These are phyloP conservation scores for Amblyjoppa fuscipennis DNA, from an alignment of 2,888 invertebrate genomes.

Conservation along the genomic window DNA sequence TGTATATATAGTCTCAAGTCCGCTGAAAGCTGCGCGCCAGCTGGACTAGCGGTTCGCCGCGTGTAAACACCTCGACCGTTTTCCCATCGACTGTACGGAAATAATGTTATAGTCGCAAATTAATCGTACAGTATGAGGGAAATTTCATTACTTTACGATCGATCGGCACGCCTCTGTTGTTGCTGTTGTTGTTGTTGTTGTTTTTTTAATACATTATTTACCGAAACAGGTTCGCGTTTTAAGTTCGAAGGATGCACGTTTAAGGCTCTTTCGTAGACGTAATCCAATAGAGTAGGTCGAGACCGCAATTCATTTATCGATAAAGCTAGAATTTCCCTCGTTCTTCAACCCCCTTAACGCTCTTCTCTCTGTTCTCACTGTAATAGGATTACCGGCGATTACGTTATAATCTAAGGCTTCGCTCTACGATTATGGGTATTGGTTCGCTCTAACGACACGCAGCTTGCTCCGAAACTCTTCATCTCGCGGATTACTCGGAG, in stretches of 20 bases:
- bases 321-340: slow-evolving; percentile 28
- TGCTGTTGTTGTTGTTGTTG: not conserved
- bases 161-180: not conserved
- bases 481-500: slow-evolving; percentile 1
- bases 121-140: not conserved
- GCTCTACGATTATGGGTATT: slow-evolving; percentile 39
- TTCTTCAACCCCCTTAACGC: not conserved
- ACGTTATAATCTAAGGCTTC: slow-evolving; percentile 63
- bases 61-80: slow-evolving; percentile 22
- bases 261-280: slow-evolving; percentile 11
- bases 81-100: slow-evolving; percentile 14
- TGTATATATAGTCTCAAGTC: not conserved
- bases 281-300: slow-evolving; percentile 47
- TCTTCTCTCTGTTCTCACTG: slow-evolving; percentile 40
- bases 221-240: not conserved
- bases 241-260: not conserved
- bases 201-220: not conserved
- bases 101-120: slow-evolving; percentile 10
- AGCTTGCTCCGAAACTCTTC: not conserved
- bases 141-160: not conserved
- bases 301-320: slow-evolving; percentile 62
- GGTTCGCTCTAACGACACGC: slow-evolving; percentile 3
- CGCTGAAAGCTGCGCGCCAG: slow-evolving; percentile 35
- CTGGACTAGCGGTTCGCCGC: slow-evolving; percentile 39
- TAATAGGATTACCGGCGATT: slow-evolving; percentile 64